Conservation (phyloP, 2,888 invertebrate genomes). For the Taphrorychus bicolor region DNA sequence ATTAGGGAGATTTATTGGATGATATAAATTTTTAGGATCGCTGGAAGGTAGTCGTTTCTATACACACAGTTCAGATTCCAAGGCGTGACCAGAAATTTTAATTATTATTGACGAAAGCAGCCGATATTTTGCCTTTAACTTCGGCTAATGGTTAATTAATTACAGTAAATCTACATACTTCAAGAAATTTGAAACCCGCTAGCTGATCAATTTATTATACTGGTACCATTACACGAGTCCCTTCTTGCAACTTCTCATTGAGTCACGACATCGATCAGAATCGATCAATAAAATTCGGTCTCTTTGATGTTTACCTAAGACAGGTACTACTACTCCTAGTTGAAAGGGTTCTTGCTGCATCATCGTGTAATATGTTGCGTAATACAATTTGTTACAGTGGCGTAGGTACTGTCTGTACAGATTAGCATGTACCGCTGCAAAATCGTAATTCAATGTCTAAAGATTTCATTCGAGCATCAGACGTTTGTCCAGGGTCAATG, state of each 20-base stretch:
- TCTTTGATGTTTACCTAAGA: slow-evolving; percentile 28
- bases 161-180: too few species aligned
- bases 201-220: too few species aligned
- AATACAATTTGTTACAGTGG: slow-evolving; percentile 22
- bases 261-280: slow-evolving; percentile 21
- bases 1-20: slow-evolving; percentile 27
- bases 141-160: too few species aligned
- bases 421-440: too few species aligned
- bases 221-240: too few species aligned
- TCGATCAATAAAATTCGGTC: slow-evolving; percentile 36
- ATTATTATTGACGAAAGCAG: neutral
- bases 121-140: too few species aligned
- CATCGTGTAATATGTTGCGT: slow-evolving; percentile 32
- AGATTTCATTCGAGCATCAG: too few species aligned
- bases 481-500: too few species aligned
- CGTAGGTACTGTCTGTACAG: neutral
- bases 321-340: slow-evolving; percentile 29
- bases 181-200: too few species aligned
- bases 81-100: slow-evolving; percentile 8
- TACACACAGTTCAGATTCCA: neutral
- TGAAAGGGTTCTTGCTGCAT: slow-evolving; percentile 27
- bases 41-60: slow-evolving; percentile 7
- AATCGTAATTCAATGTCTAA: too few species aligned
- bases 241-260: too few species aligned
- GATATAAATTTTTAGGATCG: slow-evolving; percentile 20